Conservation (phyloP, 2,888 invertebrate species). For the Pseudeuparius sepicola region DNA sequence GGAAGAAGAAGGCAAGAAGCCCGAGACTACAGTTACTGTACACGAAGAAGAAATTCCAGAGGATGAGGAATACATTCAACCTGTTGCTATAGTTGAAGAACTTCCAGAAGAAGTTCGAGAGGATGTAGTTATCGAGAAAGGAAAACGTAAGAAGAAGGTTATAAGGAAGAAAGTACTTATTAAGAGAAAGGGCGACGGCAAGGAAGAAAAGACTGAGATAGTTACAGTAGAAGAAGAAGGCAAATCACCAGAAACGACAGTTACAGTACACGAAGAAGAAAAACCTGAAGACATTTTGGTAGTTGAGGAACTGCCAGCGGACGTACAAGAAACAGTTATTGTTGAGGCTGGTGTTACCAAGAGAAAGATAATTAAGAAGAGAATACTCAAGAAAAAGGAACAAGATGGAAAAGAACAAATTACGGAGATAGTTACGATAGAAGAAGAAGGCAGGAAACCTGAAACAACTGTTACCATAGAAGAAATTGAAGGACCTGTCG, state of each 20-base stretch:
- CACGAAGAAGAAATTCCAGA: slow-evolving; percentile 25
- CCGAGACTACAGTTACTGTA: slow-evolving; percentile 32
- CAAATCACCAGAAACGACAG: slow-evolving; percentile 29
- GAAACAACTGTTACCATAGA: slow-evolving; percentile 34
- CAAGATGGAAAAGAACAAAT: slow-evolving; percentile 31
- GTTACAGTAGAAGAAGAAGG: slow-evolving; percentile 36
- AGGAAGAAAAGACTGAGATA: slow-evolving; percentile 37
- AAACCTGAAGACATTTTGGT: slow-evolving; percentile 23
- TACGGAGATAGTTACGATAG: slow-evolving; percentile 34
- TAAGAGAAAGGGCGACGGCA: slow-evolving; percentile 35
- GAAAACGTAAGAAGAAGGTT: slow-evolving; percentile 22
- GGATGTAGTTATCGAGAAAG: slow-evolving; percentile 25
- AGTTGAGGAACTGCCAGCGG: slow-evolving; percentile 25
- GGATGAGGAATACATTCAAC: slow-evolving; percentile 26
- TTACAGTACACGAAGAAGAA: slow-evolving; percentile 26
- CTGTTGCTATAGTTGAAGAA: slow-evolving; percentile 23
- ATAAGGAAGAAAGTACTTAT: slow-evolving; percentile 37
- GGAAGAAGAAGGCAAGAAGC: slow-evolving; percentile 36
- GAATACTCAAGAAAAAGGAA: slow-evolving; percentile 31
- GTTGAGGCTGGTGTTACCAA: slow-evolving; percentile 29
- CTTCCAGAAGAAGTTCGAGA: slow-evolving; percentile 31
- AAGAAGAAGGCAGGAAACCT: slow-evolving; percentile 27
- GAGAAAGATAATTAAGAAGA: slow-evolving; percentile 28
- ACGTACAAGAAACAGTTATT: slow-evolving; percentile 29
- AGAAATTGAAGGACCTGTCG: slow-evolving; percentile 30